Evolutionary conservation across 2,888 invertebrate genomes (phyloP).

Genomic region (Cylindroiulus punctatus): DNA sequence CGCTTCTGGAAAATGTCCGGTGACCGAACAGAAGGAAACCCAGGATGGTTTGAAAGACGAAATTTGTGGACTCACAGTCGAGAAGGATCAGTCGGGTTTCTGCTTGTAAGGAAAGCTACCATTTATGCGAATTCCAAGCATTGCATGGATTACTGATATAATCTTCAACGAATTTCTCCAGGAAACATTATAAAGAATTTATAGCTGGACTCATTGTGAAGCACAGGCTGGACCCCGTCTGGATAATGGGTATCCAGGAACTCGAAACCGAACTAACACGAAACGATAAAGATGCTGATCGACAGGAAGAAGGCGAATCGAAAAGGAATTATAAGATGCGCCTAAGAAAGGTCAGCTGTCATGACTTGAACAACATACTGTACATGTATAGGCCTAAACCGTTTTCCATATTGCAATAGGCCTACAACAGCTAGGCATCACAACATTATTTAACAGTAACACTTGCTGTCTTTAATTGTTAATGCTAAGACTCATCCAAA

Average conservation of each 20-base stretch:
- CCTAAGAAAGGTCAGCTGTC: background rate
- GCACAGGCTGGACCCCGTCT: background rate
- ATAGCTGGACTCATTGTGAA: background rate
- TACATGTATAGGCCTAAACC: too few species aligned
- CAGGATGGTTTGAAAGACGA: background rate
- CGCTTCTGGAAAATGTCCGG: background rate
- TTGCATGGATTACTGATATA: too few species aligned
- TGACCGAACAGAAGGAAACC: conserved; percentile 17
- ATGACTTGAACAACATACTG: background rate
- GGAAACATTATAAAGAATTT: background rate
- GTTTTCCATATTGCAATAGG: too few species aligned
- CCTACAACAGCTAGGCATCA: too few species aligned
- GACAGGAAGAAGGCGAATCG: background rate
- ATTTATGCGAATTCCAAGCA: too few species aligned
- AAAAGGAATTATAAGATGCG: background rate
- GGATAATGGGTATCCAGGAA: background rate
- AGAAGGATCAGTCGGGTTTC: background rate
- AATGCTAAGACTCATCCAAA: too few species aligned
- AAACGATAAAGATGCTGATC: background rate
- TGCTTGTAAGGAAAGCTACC: background rate
- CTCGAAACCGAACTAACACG: background rate
- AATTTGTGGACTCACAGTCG: background rate
- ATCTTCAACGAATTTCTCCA: too few species aligned
- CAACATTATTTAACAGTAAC: too few species aligned
- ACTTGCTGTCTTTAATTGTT: too few species aligned